phyloP scores from a whole-genome alignment of 2,113 vertebrate species.

The Spea bombifrons region DNA sequence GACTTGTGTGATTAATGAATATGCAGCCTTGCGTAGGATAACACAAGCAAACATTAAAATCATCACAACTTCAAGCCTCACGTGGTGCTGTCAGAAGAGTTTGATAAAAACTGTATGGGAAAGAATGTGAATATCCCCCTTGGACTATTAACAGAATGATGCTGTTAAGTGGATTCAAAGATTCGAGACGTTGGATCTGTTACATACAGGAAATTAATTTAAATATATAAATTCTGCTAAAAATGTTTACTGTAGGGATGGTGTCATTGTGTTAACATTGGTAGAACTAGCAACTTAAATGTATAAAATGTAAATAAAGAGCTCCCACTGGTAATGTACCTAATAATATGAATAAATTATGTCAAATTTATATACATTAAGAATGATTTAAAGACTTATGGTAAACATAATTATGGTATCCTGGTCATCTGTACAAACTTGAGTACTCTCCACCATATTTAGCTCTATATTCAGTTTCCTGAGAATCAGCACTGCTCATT shows the following conservation, averaged over 20 bases:
- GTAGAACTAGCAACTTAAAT: neutral
- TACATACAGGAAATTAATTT: neutral
- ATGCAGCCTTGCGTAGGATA: constrained; percentile 20
- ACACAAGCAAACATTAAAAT: constrained; percentile 41
- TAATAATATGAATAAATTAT: neutral
- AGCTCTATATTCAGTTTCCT: too few species aligned
- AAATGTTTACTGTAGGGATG: neutral
- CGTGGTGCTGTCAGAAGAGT: neutral
- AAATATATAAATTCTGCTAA: neutral
- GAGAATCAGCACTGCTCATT: too few species aligned
- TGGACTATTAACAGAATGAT: neutral
- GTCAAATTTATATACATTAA: too few species aligned
- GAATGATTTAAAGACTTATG: too few species aligned
- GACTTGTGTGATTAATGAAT: constrained; percentile 46
- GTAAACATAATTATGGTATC: too few species aligned
- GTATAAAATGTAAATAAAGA: neutral
- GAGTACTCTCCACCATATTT: too few species aligned
- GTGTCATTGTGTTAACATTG: neutral
- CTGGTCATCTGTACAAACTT: too few species aligned
- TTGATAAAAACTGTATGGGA: neutral
- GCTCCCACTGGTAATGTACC: neutral
- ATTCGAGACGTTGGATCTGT: neutral
- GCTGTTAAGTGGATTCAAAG: neutral
- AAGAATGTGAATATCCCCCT: neutral
- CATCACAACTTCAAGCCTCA: constrained; percentile 18